Conservation (phyloP, 1,140 invertebrate species). For the Drusus annulatus region DNA sequence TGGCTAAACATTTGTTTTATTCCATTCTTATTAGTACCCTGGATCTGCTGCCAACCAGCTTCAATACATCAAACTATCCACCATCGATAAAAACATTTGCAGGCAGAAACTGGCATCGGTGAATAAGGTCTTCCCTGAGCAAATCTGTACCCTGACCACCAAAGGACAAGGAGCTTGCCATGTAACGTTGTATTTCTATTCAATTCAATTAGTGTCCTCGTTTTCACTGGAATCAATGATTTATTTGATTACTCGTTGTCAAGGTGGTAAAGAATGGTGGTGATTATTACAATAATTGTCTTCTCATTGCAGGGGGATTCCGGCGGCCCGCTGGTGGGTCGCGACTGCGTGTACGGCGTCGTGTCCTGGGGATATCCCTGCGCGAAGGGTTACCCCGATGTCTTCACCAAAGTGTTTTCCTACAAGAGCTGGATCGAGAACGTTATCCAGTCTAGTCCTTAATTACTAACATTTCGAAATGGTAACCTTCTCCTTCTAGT, state of each 20-base stretch:
- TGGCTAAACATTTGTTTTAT: neutral
- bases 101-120: neutral
- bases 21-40: constrained; percentile 17
- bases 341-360: constrained; percentile 68
- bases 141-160: constrained; percentile 73
- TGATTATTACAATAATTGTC: neutral
- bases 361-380: constrained; percentile 76
- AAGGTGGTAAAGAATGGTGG: too few relatives aligned
- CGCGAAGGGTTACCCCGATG: constrained; percentile 74
- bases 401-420: constrained; percentile 74
- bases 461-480: too few relatives aligned
- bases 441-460: too few relatives aligned
- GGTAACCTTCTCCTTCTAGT: too few relatives aligned
- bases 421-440: constrained; percentile 65
- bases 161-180: constrained; percentile 73
- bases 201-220: too few relatives aligned
- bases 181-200: constrained; percentile 34
- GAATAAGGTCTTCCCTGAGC: constrained; percentile 62
- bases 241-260: too few relatives aligned
- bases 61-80: constrained; percentile 40
- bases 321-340: constrained; percentile 66
- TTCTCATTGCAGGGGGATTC: constrained; percentile 63
- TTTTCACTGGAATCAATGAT: too few relatives aligned
- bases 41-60: constrained; percentile 30
- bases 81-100: constrained; percentile 35